Conservation (phyloP, 2,888 invertebrate species). For the Xiphydria camelus region DNA sequence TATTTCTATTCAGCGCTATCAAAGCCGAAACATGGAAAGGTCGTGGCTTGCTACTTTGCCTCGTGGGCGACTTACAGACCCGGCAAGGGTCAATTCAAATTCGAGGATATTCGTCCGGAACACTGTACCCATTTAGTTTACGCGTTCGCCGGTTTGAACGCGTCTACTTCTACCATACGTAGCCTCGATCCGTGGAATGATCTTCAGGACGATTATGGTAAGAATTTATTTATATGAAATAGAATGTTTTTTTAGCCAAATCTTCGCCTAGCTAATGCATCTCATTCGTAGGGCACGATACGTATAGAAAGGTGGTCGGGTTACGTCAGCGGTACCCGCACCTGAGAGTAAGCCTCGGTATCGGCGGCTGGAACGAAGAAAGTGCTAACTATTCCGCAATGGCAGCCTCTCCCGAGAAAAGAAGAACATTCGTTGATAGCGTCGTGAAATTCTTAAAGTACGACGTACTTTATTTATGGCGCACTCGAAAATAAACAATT, state of each 20-base stretch:
- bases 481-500: neutral
- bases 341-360: slow-evolving; percentile 73
- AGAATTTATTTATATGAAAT: no score
- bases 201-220: slow-evolving; percentile 74
- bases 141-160: slow-evolving; percentile 78
- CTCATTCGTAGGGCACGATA: slow-evolving; percentile 59
- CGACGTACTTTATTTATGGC: neutral
- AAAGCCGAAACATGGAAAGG: slow-evolving; percentile 59
- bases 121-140: slow-evolving; percentile 83
- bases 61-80: slow-evolving; percentile 80
- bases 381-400: slow-evolving; percentile 73
- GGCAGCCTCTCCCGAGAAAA: slow-evolving; percentile 66
- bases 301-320: slow-evolving; percentile 68
- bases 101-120: slow-evolving; percentile 72
- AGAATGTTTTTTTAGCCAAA: no score
- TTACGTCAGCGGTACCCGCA: slow-evolving; percentile 71
- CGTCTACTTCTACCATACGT: slow-evolving; percentile 67
- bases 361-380: slow-evolving; percentile 93
- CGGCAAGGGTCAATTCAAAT: slow-evolving; percentile 66
- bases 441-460: slow-evolving; percentile 71
- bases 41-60: slow-evolving; percentile 80
- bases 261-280: no score
- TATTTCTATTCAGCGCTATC: neutral
- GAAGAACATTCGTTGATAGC: slow-evolving; percentile 72
- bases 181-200: slow-evolving; percentile 80